These are phyloP conservation scores for Lontra canadensis DNA, from an alignment of 2,113 vertebrate genomes.

Conservation along the genomic window DNA sequence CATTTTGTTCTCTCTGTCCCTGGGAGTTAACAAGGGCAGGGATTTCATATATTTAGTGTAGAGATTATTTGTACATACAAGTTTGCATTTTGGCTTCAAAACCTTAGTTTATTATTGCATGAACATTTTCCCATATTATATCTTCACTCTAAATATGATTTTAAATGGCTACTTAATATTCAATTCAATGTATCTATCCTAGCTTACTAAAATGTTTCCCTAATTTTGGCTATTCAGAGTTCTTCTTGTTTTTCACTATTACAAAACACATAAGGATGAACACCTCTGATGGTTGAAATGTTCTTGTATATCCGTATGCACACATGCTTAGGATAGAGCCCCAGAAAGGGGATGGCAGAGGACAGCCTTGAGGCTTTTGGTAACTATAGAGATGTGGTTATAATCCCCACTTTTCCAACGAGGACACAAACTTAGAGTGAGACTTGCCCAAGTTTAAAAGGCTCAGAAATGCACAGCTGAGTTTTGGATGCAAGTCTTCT, in stretches of 20 bases:
- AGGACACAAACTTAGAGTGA: neutral
- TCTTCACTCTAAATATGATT: neutral
- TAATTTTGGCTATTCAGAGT: neutral
- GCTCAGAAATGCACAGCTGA: neutral
- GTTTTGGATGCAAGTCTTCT: neutral
- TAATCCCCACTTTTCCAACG: neutral
- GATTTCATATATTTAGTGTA: neutral
- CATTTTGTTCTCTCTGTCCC: neutral
- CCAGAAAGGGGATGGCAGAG: neutral
- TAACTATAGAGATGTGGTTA: neutral
- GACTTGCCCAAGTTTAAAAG: neutral
- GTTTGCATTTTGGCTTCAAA: conserved; percentile 22
- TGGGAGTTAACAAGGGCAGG: neutral
- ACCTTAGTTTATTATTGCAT: neutral
- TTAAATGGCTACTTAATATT: neutral
- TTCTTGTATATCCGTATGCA: neutral
- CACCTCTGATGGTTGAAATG: neutral
- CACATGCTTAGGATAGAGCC: neutral
- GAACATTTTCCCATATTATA: neutral
- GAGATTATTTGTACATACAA: neutral
- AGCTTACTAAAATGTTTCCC: neutral
- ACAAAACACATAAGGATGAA: neutral
- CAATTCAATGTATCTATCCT: neutral
- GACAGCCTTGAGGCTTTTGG: neutral
- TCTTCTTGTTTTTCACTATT: neutral